Evolutionary conservation across 2,888 invertebrate genomes (phyloP).

Genomic region (Iphiclides podalirius): DNA sequence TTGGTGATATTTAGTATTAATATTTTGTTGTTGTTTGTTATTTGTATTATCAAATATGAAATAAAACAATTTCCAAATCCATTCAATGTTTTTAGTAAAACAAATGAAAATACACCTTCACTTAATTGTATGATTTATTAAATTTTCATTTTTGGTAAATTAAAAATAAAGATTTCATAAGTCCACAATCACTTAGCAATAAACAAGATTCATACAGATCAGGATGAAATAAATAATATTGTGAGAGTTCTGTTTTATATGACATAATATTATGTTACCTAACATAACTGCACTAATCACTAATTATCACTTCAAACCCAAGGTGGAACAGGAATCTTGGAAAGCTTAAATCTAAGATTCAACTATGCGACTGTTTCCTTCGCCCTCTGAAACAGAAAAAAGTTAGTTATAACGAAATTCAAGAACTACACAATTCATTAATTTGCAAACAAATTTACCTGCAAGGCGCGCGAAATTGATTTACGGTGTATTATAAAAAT

Average conservation of each 20-base stretch:
- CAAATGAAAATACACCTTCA: constrained; percentile 30
- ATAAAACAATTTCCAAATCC: constrained; percentile 24
- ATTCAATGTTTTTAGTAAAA: background rate
- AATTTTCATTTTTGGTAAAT: constrained; percentile 77
- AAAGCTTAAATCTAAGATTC: constrained; percentile 72
- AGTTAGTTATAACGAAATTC: constrained; percentile 26
- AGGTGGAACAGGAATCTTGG: constrained; percentile 75
- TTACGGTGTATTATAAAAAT: constrained; percentile 48
- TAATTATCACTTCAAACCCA: constrained; percentile 77
- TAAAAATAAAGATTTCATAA: constrained; percentile 73
- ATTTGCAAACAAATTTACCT: constrained; percentile 46
- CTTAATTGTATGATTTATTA: constrained; percentile 74
- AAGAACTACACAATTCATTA: too few relatives aligned
- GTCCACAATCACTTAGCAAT: constrained; percentile 75
- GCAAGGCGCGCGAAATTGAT: constrained; percentile 53
- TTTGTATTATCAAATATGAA: constrained; percentile 29
- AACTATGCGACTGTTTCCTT: constrained; percentile 64
- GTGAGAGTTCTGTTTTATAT: constrained; percentile 68
- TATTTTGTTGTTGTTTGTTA: constrained; percentile 25
- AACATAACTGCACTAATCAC: constrained; percentile 71
- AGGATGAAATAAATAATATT: constrained; percentile 76
- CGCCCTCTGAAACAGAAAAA: constrained; percentile 63
- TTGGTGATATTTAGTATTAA: constrained; percentile 52
- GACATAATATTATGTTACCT: constrained; percentile 62
- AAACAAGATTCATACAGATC: constrained; percentile 77